Base-by-base conservation (phyloP, 1,140 invertebrate genomes). In the Sminthurides bifidus region DNA sequence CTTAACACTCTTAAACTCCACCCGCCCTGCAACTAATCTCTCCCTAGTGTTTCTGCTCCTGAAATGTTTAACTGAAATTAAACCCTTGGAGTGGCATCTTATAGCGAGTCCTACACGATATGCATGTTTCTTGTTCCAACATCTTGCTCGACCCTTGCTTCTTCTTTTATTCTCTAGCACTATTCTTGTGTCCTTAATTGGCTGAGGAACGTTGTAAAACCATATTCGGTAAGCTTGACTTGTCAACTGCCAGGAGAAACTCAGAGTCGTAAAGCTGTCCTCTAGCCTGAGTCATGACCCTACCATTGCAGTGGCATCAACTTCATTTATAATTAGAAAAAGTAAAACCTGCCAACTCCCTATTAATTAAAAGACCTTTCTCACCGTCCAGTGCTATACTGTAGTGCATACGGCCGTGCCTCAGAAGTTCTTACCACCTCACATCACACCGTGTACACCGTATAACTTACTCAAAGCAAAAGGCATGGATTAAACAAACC, bases 221-320 rank as follows among this genome's bases (percentile, higher is more conserved):
- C 52, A 59, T 54, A 54, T 59, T 59, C 56, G 56, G 56, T 45
- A 49, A 43, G 43, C 51, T 59, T 54, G 57, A 44, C 51, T 59
- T 59, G 57, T 59, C 57, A 59, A 58, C 56, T 57, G 55, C 49
- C 31, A 44, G 48, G 3, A 10, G 21, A 15, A 31, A n/a, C 15
- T 35, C 17, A 33, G 46, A 60, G 54, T 60, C 54, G 58, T 60
- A 60, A 60, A 60, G 53, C 54, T 60, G 58, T 60, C 58, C 58
- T 53, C 54, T 57, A 37, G 41, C 46, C 57, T 57, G 54, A 61
- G 52, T 56, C 59, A 61, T 61, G 59, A 61, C 54, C 59, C 54
- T 24, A 33, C 23, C 37, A 52, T 23, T 8, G n/a, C 27, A 15
- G 35, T 56, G 54, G 54, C 46, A 57, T 40, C 33, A 58, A 58